These are phyloP conservation scores for Heteronetta atricapilla DNA, from an alignment of 2,113 vertebrate species.

Conservation along the genomic window DNA sequence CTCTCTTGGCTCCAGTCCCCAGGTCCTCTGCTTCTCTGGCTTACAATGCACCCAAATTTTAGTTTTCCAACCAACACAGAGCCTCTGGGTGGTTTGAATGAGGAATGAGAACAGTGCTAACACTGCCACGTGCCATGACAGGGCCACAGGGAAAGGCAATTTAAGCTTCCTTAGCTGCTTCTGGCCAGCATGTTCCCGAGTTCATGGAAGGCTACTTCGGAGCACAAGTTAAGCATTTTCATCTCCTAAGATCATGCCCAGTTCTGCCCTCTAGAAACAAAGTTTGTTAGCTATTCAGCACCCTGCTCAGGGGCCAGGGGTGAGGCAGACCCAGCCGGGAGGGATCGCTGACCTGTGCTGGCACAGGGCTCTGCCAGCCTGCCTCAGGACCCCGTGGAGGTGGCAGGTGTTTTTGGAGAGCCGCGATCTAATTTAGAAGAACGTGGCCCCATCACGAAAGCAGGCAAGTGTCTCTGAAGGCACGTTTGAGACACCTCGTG, in stretches of 20 bases:
- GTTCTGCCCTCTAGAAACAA: neutral
- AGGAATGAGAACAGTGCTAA: neutral
- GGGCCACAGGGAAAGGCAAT: neutral
- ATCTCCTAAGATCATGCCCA: neutral
- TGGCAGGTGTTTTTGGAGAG: neutral
- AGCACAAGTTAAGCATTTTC: neutral
- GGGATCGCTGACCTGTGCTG: neutral
- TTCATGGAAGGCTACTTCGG: neutral
- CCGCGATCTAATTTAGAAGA: neutral
- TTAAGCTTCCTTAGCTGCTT: neutral
- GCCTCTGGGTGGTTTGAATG: neutral
- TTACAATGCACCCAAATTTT: neutral
- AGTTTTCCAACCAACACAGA: neutral
- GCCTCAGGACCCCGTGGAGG: neutral
- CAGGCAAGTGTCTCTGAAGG: neutral
- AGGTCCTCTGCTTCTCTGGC: neutral
- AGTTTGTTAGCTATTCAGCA: neutral
- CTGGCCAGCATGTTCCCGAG: neutral
- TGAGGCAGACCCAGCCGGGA: neutral
- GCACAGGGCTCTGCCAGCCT: neutral
- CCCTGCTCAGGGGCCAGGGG: neutral
- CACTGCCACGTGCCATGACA: neutral
- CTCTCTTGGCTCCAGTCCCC: neutral
- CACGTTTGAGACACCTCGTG: neutral
- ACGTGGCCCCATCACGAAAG: rapidly evolving